A percentile compares a stretch with the other conserved stretches of the same genome.
Evolutionary conservation across 2,113 vertebrate species (phyloP).

Genomic region (Oxyruncus cristatus): DNA sequence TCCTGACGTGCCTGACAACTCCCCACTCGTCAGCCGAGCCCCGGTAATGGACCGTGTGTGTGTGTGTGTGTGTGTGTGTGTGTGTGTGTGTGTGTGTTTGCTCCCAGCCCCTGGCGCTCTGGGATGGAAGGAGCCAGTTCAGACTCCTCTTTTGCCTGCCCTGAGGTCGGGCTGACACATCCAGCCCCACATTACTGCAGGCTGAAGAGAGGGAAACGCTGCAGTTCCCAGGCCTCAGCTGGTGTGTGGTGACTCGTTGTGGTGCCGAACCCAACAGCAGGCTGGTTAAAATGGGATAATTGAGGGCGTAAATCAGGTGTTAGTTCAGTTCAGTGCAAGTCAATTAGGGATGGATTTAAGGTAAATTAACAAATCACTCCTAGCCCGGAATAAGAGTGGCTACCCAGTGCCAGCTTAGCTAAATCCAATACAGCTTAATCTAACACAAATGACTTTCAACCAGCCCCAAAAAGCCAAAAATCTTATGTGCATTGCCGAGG

Average conservation of each 20-base stretch:
- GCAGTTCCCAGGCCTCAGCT: not conserved
- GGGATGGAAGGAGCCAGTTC: slow-evolving; percentile 19
- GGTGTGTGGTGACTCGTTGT: not conserved
- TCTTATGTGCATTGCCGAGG: not conserved
- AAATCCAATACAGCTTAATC: slow-evolving; percentile 8
- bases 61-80: slow-evolving; percentile 62
- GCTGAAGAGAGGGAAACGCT: not conserved
- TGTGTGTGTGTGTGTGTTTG: slow-evolving; percentile 34
- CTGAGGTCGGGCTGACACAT: slow-evolving; percentile 1
- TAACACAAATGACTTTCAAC: not conserved
- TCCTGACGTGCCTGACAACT: slow-evolving; percentile 31
- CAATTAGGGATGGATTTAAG: not conserved
- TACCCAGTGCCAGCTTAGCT: not conserved
- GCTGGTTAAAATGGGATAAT: not conserved
- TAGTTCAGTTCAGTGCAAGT: not conserved
- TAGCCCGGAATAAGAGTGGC: not conserved
- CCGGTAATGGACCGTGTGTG: slow-evolving; percentile 37
- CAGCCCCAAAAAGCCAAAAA: not conserved
- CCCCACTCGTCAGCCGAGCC: not conserved
- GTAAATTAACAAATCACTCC: not conserved
- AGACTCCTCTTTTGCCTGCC: slow-evolving; percentile 6
- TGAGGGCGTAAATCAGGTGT: not conserved
- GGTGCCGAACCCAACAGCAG: not conserved
- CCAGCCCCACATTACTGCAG: not conserved
- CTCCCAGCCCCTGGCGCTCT: not conserved